Evolutionary conservation across 1,140 invertebrate genomes (phyloP), one percentile per base, ranked within the genome.

Genomic region (Drosophila yakuba): DNA sequence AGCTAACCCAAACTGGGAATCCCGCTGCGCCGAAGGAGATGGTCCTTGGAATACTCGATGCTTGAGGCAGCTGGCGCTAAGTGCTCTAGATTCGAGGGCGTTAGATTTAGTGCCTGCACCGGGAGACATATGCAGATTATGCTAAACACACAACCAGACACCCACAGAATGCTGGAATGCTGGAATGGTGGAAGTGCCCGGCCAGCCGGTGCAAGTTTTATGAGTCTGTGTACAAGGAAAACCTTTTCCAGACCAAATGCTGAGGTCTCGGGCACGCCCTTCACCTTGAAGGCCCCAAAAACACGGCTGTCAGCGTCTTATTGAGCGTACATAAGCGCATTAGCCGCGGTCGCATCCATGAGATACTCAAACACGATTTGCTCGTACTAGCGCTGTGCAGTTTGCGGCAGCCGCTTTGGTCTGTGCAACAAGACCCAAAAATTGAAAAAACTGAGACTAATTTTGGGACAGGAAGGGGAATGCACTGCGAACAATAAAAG

Each of bases 321-420:
- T 86, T 86, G 83, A 86, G 83, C 82, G 75, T 66, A 69, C 72
- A 83, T 86, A 86, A 86, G 84, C 83, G 69, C 80, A 86, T 86
- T 86, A 86, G 84, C 84, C 82, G 83, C 84, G 83, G 75, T 79
- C 60, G 71, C 57, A 84, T 84, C 64, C 56, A 83, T 59, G 52
- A 45, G 73, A 43, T 69, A 63, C 72, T 23, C 43, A 17, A 17
- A 17, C 41, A 54, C 48, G 20, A 55, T 35, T 32, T 55, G 52
- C 60, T 36, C 57, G 12, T 61, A 64, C 38, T 39, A 50, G 15
- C 38, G 28, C 56, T 44, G 71, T 75, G 55, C 68, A 51, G 41
- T 61, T 55, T 66, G 74, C 54, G 80, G 80, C 80, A 78, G 45
- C 59, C 56, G 63, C 80, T 75, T 84, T 75, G 80, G 80, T 82